Percentiles rank a stretch among this genome's conserved stretches.
Evolutionary conservation across 2,888 invertebrate genomes (phyloP).

Genomic region (Drosophila stalkeri): DNA sequence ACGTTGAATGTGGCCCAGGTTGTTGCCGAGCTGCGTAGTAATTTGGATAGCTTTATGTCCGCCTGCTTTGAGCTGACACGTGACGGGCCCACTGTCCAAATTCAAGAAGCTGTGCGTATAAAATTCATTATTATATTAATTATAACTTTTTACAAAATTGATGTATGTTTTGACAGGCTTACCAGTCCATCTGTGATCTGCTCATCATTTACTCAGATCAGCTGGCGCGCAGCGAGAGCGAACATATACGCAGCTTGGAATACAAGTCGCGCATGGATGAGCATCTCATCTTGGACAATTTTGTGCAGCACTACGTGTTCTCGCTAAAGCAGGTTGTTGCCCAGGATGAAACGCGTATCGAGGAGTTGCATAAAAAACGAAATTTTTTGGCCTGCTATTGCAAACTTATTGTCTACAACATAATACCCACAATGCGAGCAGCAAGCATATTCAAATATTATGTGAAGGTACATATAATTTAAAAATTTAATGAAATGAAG

Average conservation of each 20-base stretch:
- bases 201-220: slow-evolving; percentile 97
- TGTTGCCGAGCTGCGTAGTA: slow-evolving; percentile 88
- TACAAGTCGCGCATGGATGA: slow-evolving; percentile 92
- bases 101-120: slow-evolving; percentile 89
- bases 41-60: slow-evolving; percentile 91
- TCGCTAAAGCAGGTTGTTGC: slow-evolving; percentile 96
- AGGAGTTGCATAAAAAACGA: slow-evolving; percentile 97
- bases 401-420: slow-evolving; percentile 98
- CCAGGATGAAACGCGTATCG: slow-evolving; percentile 98
- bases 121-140: neutral
- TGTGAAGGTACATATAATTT: slow-evolving; percentile 89
- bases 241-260: slow-evolving; percentile 88
- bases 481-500: no score
- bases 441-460: slow-evolving; percentile 99
- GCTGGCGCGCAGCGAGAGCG: slow-evolving; percentile 86
- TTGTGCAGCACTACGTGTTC: slow-evolving; percentile 97
- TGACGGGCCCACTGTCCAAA: slow-evolving; percentile 88
- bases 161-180: slow-evolving; percentile 88
- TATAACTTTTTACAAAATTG: no score
- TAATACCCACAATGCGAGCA: slow-evolving; percentile 95
- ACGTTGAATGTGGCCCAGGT: slow-evolving; percentile 87
- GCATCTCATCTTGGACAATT: slow-evolving; percentile 93
- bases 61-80: slow-evolving; percentile 90
- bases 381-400: slow-evolving; percentile 98
- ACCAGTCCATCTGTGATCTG: slow-evolving; percentile 97